Base-by-base conservation (phyloP, 2,797 vertebrate species). In the Sebastes hubbsi region DNA sequence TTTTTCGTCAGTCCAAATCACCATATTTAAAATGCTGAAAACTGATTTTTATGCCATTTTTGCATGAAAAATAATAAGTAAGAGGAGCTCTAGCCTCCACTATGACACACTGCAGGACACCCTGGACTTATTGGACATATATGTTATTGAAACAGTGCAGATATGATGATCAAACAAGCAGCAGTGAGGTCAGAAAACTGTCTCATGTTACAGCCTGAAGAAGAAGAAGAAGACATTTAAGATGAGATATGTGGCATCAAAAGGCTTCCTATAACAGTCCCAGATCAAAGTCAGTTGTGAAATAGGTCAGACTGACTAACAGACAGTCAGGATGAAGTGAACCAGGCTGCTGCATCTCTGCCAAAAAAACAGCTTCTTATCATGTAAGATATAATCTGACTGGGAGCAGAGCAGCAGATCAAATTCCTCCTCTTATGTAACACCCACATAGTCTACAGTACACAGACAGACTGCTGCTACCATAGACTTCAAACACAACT, bases 361-460 rank as follows among this genome's bases (percentile, higher is more conserved):
- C 36, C 71, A 68, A 1, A 60, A 32, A 7, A 1, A 78, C 32
- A 7, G 18, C 59, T 3, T 25, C 27, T 62, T 30, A 80, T 86
- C 83, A 62, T 56, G 36, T 38, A 38, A 38, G 36, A 38, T 14
- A 38, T 42, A 2, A 55, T 68, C 68, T 36, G 74, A 73, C 54
- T 64, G 52, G 42, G 59, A 59, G 68, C 68, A 68, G 46, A 18
- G 42, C 42, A 71, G 46, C 66, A 18, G 69, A 75, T 82, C 83
- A 77, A 11, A 81, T 78, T 81, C 72, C 72, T 72, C 6, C 69
- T 30, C 69, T 88, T 84, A 80, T 24, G 66, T 75, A 84, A 84
- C 68, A 14, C 0, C 13, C 36, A 38, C 36, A 38, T 38, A 38
- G 36, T 46, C 49, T 9, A n/a, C 49, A 22, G 10, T 6, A n/a